These are phyloP conservation scores for Caenorhabditis sp. DNA, from an alignment of 2,888 invertebrate species.

Conservation along the genomic window DNA sequence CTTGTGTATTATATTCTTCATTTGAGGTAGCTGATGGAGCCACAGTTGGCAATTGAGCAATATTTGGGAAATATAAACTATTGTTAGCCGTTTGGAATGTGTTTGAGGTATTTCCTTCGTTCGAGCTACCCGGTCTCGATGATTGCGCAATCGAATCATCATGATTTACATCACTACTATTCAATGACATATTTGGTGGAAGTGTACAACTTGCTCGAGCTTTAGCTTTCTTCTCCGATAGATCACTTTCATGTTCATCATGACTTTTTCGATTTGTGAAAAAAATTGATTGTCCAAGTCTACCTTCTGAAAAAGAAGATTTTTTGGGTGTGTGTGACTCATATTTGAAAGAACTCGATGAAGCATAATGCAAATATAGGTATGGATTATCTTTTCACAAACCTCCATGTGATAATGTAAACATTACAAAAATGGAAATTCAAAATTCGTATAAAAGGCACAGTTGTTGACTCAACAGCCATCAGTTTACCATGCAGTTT, in stretches of 20 bases:
- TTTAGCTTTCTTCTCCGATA: neutral
- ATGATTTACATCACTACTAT: conserved; percentile 14
- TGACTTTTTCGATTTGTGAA: conserved; percentile 34
- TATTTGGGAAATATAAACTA: conserved; percentile 20
- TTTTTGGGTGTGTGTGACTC: neutral
- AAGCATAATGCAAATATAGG: neutral
- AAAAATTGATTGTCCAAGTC: conserved; percentile 34
- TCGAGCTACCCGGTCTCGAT: conserved; percentile 27
- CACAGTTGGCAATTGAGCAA: conserved; percentile 4
- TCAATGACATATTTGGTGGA: conserved; percentile 26
- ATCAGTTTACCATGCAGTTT: conserved; percentile 13
- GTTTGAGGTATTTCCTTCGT: conserved; percentile 4
- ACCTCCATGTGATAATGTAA: neutral
- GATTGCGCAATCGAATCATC: conserved; percentile 6
- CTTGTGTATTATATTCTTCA: neutral
- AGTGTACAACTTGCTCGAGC: conserved; percentile 31
- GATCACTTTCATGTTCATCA: conserved; percentile 19
- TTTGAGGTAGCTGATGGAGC: neutral
- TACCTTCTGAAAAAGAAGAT: conserved; percentile 15
- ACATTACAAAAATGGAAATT: neutral
- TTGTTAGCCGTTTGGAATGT: conserved; percentile 25
- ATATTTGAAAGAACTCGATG: neutral
- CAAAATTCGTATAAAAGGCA: neutral
- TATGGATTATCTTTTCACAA: neutral
- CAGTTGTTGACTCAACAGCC: neutral